Percentiles rank a stretch among this genome's conserved stretches.
Evolutionary conservation across 2,113 vertebrate species (phyloP).

Genomic region (Podarcis cretensis): DNA sequence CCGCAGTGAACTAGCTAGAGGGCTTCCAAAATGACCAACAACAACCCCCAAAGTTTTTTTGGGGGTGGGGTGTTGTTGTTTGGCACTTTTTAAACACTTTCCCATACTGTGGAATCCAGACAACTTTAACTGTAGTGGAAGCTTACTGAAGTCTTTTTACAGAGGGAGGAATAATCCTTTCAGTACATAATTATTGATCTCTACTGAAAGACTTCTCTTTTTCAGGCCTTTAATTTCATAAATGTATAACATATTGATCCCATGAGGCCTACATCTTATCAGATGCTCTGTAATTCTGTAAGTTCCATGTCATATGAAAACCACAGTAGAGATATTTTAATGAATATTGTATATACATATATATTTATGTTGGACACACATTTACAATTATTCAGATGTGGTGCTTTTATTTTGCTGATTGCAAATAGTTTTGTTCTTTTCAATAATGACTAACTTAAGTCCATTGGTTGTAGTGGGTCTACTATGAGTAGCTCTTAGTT

Average conservation of each 20-base stretch:
- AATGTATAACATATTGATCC: constrained; percentile 8
- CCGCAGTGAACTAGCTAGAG: neutral
- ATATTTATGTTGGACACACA: neutral
- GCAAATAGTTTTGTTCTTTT: neutral
- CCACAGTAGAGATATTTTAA: neutral
- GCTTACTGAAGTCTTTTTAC: constrained; percentile 27
- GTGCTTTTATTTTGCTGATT: neutral
- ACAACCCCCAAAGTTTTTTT: neutral
- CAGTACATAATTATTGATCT: constrained; percentile 46
- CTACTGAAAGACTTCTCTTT: constrained; percentile 19
- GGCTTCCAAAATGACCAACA: neutral
- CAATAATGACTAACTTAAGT: neutral
- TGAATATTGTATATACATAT: neutral
- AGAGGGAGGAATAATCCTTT: constrained; percentile 29
- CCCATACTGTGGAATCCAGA: neutral
- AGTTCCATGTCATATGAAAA: neutral
- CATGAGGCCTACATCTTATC: constrained; percentile 26
- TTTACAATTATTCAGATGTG: neutral
- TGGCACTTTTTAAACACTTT: neutral
- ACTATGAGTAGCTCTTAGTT: neutral
- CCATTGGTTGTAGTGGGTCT: no score
- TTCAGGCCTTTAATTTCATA: constrained; percentile 47
- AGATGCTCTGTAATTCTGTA: constrained; percentile 28
- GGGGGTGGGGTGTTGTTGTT: no score
- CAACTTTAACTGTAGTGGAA: constrained; percentile 1